Base-by-base conservation (phyloP, 2,797 vertebrate species). In the Macropodus opercularis region DNA sequence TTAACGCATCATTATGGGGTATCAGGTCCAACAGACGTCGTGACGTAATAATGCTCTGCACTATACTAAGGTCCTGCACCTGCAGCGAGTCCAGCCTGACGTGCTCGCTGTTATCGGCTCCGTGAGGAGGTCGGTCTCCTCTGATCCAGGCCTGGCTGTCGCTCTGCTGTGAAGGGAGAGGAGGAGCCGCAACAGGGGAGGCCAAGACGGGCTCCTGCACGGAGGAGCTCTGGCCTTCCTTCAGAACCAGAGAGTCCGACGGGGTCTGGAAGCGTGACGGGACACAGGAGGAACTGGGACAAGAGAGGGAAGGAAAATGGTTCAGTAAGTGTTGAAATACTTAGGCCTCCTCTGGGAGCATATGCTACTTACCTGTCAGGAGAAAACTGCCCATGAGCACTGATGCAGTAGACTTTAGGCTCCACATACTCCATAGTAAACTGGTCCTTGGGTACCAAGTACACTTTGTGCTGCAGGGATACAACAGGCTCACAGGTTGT, bases 221-320 rank as follows among this genome's bases (percentile, higher is more conserved):
- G 0, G 90, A 92, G 19, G 96, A 90, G 48, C 79, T 88, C 84
- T 93, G 95, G 6, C 92, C 96, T 15, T 93, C 94, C 70, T 94
- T 94, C 71, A 98, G 75, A 27, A 94, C 11, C 54, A 97, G 75
- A 0, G 95, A 95, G 85, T 94, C 94, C 0, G 95, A 94, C 0
- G 96, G 96, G 29, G 92, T 97, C 76, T 92, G 93, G 86, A 96
- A 99, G 55, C 96, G 94, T 0, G 97, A 99, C 0, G 94, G 88
- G 52, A 95, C 23, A 17, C 97, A 99, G 88, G 94, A 88, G 6
- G 93, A 91, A 3, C 95, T 98, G 82, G 14, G 59, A 59, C 8
- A 0, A 55, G 41, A 15, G 38, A 18, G 1, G 2, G n/a, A 24
- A 27, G 8, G 34, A 15, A 2, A 6, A 8, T 0, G 15, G 14